Conservation (phyloP, 2,888 invertebrate genomes). For the Tiliacea citrago region DNA sequence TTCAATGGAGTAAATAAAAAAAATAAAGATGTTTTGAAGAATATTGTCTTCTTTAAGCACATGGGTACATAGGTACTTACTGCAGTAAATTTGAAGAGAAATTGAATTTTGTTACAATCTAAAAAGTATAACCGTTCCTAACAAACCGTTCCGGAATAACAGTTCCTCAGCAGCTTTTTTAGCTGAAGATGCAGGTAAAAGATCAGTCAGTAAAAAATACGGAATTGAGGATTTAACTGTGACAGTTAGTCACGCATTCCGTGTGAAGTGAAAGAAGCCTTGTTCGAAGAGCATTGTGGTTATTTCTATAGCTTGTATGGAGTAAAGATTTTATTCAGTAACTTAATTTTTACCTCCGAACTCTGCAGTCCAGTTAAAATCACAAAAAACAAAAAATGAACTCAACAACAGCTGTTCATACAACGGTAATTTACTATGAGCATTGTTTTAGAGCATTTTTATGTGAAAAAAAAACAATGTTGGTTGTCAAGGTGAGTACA, state of each 20-base stretch:
- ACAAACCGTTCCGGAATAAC: background rate
- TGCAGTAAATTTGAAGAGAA: background rate
- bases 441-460: constrained; percentile 54
- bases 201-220: constrained; percentile 38
- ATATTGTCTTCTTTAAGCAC: background rate
- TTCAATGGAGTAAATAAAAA: too few species aligned
- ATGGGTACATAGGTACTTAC: too few species aligned
- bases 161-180: constrained; percentile 29
- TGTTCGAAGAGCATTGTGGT: too few species aligned
- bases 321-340: constrained; percentile 33
- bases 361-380: constrained; percentile 10
- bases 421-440: constrained; percentile 52
- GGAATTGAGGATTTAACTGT: constrained; percentile 43
- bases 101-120: background rate
- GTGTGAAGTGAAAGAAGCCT: constrained; percentile 47
- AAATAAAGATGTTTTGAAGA: background rate
- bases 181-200: constrained; percentile 5
- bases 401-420: constrained; percentile 24
- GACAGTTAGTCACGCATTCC: constrained; percentile 49
- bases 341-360: constrained; percentile 49
- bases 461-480: constrained; percentile 65
- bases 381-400: constrained; percentile 13
- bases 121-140: too few species aligned
- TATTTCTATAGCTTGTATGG: constrained; percentile 38
- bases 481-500: constrained; percentile 66